Evolutionary conservation across 2,113 vertebrate genomes (phyloP), one percentile per base, ranked within the genome.

Genomic region (Peromyscus maniculatus): DNA sequence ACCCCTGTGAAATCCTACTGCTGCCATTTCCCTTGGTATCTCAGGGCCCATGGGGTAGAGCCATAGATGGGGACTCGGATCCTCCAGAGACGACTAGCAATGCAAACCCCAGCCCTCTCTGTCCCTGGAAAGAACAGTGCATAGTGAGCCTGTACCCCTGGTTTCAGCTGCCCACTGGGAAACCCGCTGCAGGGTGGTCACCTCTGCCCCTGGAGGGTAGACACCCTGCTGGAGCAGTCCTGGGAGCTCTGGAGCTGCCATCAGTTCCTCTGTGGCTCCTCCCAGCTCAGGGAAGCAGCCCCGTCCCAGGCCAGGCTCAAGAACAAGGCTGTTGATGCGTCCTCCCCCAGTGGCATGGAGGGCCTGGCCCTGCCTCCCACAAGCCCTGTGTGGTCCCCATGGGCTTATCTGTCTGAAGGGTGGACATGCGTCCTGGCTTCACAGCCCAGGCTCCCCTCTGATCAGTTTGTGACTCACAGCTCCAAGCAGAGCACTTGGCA

Each of bases 391-490:
- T 84, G 7, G 39, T 90, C 93, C 95, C 95, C 0, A 4, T 22
- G n/a, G 95, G 49, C 7, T 0, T 13, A 78, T 80, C 91, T 84
- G 95, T 80, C 66, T 91, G 88, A 55, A 59, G 93, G 28, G 43
- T 31, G 72, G 96, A 95, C 10, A 7, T 22, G 33, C n/a, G 36
- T 74, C 62, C 64, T n/a, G 4, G 49, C 80, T 77, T 93, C 92
- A 75, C 49, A 67, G 8, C 0, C 33, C 78, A n/a, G 80, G 87
- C 74, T 96, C 79, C 64, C 17, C 0, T 57, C 36, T n/a, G 93
- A 92, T 86, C 87, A 59, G 91, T 92, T 10, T 4, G 67, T 96
- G 97, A 97, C 92, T 97, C 97, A 97, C 83, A 67, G 84, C 91
- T 77, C 79, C 2, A 26, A 19, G 69, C 13, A 5, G 96, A 87